Base-by-base conservation (phyloP, 2,113 vertebrate species). In the Percina caprodes region DNA sequence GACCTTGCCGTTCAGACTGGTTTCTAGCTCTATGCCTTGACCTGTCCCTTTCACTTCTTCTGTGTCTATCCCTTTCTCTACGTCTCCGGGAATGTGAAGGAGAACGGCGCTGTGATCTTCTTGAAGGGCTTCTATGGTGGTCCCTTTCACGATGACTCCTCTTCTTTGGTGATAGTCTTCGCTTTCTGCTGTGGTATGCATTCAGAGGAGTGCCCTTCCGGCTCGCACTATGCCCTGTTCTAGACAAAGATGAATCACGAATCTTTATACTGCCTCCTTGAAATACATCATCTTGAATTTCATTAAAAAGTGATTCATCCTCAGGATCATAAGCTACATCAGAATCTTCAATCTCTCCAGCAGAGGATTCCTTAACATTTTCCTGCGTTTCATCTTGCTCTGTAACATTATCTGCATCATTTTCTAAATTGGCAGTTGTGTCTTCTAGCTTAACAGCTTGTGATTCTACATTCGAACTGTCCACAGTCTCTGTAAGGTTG, bases 251-350 rank as follows among this genome's bases (percentile, higher is more conserved):
- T 51, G 75, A 84, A 63, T 93, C 87, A 24, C 7, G 55, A 35
- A 70, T 30, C 24, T 74, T 91, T 58, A 39, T 23, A 30, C 79
- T 87, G n/a, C 52, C 42, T 51, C 74, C 96, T 94, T 96, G 96
- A 83, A 97, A 92, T 30, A 92, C 94, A 88, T 96, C 96, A 2
- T 96, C 96, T 85, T 96, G 96, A 72, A 97, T 96, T 91, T 97
- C 96, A 89, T 97, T 95, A 76, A 98, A 85, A 69, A 98, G 97
- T 0, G 97, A 97, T 91, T 98, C 97, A 60, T 98, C 97, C 77
- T 98, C 97, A 1, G 97, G 97, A 86, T 98, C 97, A 0, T 98
- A 98, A 30, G 97, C 97, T 62, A 97, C 96, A 81, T 98, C 97
- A 61, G 92, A 94, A 85, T 94, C 93, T 67, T 85, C 85, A 71